Evolutionary conservation across 2,888 invertebrate genomes (phyloP), one percentile per base, ranked within the genome.

Genomic region (Gnatocerus cornutus): DNA sequence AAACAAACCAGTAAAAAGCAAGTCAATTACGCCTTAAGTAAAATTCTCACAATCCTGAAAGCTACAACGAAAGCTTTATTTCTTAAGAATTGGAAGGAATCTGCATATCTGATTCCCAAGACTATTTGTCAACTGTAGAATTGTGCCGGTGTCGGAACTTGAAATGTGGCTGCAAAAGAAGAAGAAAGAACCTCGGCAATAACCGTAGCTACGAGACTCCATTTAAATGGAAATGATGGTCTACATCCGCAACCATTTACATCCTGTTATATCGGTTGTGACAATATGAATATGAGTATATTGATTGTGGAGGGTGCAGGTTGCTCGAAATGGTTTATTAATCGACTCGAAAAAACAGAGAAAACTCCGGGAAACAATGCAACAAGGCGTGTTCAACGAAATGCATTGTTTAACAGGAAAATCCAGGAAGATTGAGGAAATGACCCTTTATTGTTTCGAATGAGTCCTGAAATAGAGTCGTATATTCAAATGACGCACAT

Each of bases 181-280:
- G 74, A 78, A 79, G 77, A 80, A 80, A 78, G 78, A 77, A 75
- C 74, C 73, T 10, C 59, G 75, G 77, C 79, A 80, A 80, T 80
- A 81, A 80, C 80, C 79, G 77, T 71, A 74, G 74, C 76, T 77
- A 72, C 76, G 77, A 79, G 78, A 80, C 80, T 79, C 80, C 74
- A 81, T 81, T 81, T 81, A 81, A 81, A 81, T 81, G 81, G 80
- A 81, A 81, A 81, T 81, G 80, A 81, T 79, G 79, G 78, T 74
- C 77, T 73, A 75, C 77, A 79, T 80, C 79, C 79, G 74, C 74
- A 72, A 74, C 77, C 77, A 79, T 80, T 80, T 79, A 80, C 80
- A 78, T 80, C 76, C 79, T 76, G 78, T 79, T 79, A 76, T 78
- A 79, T 78, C 74, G 77, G 74, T 76, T 64, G 75, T 74, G 78